A percentile compares a stretch with the other conserved stretches of the same genome.
Conservation (phyloP, 2,888 invertebrate species). For the Ennomos quercinarius region DNA sequence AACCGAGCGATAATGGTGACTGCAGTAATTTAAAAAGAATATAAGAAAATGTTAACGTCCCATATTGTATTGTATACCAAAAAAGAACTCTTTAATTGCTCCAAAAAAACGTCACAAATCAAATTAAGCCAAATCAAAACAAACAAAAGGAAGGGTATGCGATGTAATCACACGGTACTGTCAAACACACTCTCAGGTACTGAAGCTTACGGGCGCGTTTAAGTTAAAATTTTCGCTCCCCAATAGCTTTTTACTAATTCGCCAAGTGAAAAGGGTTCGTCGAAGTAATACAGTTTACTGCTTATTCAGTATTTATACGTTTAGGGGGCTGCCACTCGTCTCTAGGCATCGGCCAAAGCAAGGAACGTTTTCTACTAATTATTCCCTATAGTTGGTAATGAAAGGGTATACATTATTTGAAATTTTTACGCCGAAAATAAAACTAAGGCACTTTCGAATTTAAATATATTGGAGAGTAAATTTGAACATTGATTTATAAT, state of each 20-base stretch:
- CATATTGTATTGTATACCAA: too few relatives aligned
- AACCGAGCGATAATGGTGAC: too few relatives aligned
- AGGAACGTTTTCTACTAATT: constrained; percentile 60
- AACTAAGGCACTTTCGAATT: too few relatives aligned
- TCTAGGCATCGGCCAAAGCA: constrained; percentile 65
- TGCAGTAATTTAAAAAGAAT: too few relatives aligned
- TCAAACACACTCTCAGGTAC: constrained; percentile 83
- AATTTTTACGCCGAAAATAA: constrained; percentile 5
- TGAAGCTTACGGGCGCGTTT: constrained; percentile 78
- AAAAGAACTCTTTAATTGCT: constrained; percentile 47
- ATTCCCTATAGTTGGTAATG: constrained; percentile 46
- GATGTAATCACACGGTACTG: constrained; percentile 82
- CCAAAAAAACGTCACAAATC: constrained; percentile 71
- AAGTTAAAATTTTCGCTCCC: constrained; percentile 85
- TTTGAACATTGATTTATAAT: too few relatives aligned
- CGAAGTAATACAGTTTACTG: constrained; percentile 85
- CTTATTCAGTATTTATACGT: constrained; percentile 85
- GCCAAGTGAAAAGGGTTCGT: constrained; percentile 86
- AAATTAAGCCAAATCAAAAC: constrained; percentile 81
- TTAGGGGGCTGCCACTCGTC: constrained; percentile 76
- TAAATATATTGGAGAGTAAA: neutral
- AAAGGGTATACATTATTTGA: constrained; percentile 23
- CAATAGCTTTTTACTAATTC: constrained; percentile 85
- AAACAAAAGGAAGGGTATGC: constrained; percentile 79
- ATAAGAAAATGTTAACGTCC: too few relatives aligned